phyloP scores from a whole-genome alignment of 2,113 vertebrate genomes.

The Cyanoderma ruficeps region DNA sequence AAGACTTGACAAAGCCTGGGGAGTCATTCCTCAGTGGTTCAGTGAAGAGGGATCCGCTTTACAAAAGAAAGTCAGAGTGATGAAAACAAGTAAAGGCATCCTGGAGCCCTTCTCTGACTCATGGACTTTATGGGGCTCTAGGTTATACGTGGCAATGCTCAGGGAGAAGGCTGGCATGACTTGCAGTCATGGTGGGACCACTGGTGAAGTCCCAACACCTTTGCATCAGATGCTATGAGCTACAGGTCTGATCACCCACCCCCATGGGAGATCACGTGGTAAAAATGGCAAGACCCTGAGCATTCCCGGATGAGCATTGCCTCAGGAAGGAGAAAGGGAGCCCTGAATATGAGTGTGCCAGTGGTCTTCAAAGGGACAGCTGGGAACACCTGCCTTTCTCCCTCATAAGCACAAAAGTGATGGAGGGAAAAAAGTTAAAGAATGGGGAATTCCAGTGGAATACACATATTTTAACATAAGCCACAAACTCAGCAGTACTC shows the following conservation, averaged over 20 bases:
- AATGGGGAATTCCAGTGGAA: constrained; percentile 33
- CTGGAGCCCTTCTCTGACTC: background rate
- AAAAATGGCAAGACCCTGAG: background rate
- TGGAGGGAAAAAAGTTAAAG: background rate
- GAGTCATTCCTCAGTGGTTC: background rate
- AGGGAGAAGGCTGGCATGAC: background rate
- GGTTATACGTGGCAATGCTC: background rate
- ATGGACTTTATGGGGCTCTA: background rate
- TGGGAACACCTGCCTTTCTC: background rate
- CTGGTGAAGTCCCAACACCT: background rate
- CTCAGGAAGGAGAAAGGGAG: background rate
- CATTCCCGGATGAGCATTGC: background rate
- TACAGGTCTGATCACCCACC: background rate
- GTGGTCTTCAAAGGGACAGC: background rate
- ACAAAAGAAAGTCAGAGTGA: background rate
- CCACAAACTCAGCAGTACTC: background rate
- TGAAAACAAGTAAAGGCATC: background rate
- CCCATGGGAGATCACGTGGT: fast-evolving
- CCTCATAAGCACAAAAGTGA: background rate
- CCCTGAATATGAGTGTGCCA: fast-evolving
- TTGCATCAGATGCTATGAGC: fast-evolving
- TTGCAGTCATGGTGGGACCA: background rate
- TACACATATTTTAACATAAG: background rate
- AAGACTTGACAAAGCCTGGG: background rate
- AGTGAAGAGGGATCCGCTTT: background rate